Evolutionary conservation across 1,140 invertebrate genomes (phyloP).

Genomic region (Vanessa atalanta): DNA sequence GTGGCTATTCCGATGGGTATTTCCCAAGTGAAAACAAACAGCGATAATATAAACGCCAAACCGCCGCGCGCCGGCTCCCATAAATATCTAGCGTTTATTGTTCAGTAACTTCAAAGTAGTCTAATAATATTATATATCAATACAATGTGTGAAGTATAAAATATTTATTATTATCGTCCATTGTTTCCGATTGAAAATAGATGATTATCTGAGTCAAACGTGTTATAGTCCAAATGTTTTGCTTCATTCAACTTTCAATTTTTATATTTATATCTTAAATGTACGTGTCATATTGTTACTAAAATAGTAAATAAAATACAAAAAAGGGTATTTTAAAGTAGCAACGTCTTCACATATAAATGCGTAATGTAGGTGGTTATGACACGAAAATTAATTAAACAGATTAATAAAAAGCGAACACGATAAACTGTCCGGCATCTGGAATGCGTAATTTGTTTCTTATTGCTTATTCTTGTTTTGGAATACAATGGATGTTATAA

Average conservation of each 20-base stretch:
- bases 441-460: constrained; percentile 48
- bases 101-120: not conserved
- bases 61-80: not conserved
- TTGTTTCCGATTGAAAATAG: constrained; percentile 25
- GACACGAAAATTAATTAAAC: not conserved
- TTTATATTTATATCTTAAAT: not conserved
- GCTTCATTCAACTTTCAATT: not conserved
- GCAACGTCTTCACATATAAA: not conserved
- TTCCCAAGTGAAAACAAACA: not conserved
- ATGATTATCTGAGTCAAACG: not conserved
- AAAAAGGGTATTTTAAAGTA: not conserved
- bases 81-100: not conserved
- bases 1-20: not conserved
- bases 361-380: not conserved
- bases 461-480: constrained; percentile 55
- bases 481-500: constrained; percentile 57
- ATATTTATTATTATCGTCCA: constrained; percentile 28
- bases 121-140: constrained; percentile 1
- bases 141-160: not conserved
- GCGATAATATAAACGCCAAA: not conserved
- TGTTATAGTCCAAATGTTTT: not conserved
- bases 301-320: not conserved
- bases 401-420: constrained; percentile 1
- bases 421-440: constrained; percentile 20
- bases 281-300: not conserved